Base-by-base conservation (phyloP, 2,888 invertebrate species). In the Pyrochroa serraticornis region DNA sequence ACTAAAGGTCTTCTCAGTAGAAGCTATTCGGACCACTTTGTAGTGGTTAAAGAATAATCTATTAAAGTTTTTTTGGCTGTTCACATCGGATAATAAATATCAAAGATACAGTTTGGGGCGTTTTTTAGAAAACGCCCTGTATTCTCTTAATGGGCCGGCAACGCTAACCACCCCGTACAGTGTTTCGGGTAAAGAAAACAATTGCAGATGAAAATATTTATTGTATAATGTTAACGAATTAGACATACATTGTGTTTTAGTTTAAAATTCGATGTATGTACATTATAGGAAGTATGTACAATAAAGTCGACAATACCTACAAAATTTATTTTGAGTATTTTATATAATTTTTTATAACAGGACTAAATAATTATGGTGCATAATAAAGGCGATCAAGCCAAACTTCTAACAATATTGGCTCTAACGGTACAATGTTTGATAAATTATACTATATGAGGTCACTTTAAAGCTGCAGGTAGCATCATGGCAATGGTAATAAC, bases 201-300 rank as follows among this genome's bases (percentile, higher is more conserved):
- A 2, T 53, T 65, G 65, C 65, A 64, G 67, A 67, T 67, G 65
- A 65, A 67, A 67, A 67, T 60, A 62, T 66, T 67, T 63, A 67
- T 63, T 66, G 60, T 64, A 63, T 60, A 66, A 55, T 60, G 50
- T 32, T 50, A 60, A 67, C 63, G 67, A 63, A 65, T 64, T 59
- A 57, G 63, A 65, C 64, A 67, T 63, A 65, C 58, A 59, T 60
- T 59, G 59, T 53, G 58, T 50, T 59, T 59, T 49, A 58, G 45
- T 64, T 58, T 50, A 62, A 66, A 67, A 66, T 67, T 67, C 67
- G 67, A 67, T 67, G 67, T 65, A 67, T 67, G 41, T 67, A 65
- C 63, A 65, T 53, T 58, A 47, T 51, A 53, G 52, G 57, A 60
- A 60, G 56, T 65, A 63, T 63, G 51, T 63, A 64, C 61, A 67